A percentile compares a stretch with the other conserved stretches of the same genome.
phyloP scores from a whole-genome alignment of 2,113 vertebrate species.

The Peromyscus leucopus region DNA sequence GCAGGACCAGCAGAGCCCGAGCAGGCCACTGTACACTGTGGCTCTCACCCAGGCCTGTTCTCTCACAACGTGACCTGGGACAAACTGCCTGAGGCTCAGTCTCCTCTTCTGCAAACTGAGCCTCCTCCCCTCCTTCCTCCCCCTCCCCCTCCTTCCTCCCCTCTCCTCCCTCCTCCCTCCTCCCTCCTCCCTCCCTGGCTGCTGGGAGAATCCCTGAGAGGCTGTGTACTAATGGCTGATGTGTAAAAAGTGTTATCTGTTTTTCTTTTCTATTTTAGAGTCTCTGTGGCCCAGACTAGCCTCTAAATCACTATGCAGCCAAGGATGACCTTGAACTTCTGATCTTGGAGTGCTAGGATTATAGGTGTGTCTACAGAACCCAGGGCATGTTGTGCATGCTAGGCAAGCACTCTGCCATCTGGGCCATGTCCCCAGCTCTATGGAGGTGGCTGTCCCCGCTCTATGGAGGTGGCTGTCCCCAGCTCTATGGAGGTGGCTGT shows the following conservation, averaged over 20 bases:
- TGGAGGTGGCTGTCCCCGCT: neutral
- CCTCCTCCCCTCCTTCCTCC: too few relatives aligned
- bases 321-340: neutral
- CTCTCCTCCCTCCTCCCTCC: neutral
- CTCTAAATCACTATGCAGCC: neutral
- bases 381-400: neutral
- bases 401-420: too few relatives aligned
- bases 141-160: neutral
- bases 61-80: neutral
- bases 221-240: neutral
- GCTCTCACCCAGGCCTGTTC: neutral
- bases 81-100: too few relatives aligned
- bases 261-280: neutral
- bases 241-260: neutral
- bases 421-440: neutral
- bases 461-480: neutral
- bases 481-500: neutral
- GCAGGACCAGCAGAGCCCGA: neutral
- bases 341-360: neutral
- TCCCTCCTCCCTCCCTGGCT: neutral
- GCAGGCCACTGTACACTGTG: neutral
- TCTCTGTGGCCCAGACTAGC: neutral
- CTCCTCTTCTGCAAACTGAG: neutral
- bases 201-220: neutral
- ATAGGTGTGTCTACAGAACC: neutral